Base-by-base conservation (phyloP, 2,888 invertebrate genomes). In the Philhelius pedissequus region DNA sequence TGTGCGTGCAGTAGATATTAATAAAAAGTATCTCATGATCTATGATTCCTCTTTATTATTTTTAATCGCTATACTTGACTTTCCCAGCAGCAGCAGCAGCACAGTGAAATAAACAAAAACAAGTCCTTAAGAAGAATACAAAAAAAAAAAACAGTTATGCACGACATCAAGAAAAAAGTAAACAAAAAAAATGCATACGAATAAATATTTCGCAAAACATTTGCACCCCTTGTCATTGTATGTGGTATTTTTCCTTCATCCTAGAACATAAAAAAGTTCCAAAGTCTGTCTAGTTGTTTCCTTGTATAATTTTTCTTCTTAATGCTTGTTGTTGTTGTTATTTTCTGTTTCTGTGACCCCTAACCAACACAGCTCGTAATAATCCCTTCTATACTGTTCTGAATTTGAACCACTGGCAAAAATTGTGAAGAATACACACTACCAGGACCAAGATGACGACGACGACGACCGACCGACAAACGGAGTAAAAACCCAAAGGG, bases 321-420 rank as follows among this genome's bases (percentile, higher is more conserved):
- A 52, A 32, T 52, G 43, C 68, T 54, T 77, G 73, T 66, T 35
- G 22, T 48, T 43, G 7, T 35, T 27, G 13, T 38, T 38, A 35
- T 58, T 40, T 62, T 54, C 43, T 71, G 48, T 43, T 52, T 50
- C 68, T n/a, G n/a, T n/a, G n/a, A n/a, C n/a, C n/a, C n/a, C n/a
- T n/a, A n/a, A n/a, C n/a, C n/a, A n/a, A n/a, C n/a, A n/a, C n/a
- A n/a, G n/a, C n/a, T n/a, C n/a, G n/a, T n/a, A n/a, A 60, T 86
- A 81, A 81, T 79, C 80, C 77, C 71, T 76, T 77, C 76, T 77
- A 81, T 81, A 81, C 81, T 77, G 76, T 86, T 81, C 81, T 68
- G 75, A 71, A 76, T 77, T 62, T 43, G 75, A 71, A 80, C 79
- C 80, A 80, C 80, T 80, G 56, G 64, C 73, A 48, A 54, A 71